Base-by-base conservation (phyloP, 2,888 invertebrate species). In the Eilema caniola region DNA sequence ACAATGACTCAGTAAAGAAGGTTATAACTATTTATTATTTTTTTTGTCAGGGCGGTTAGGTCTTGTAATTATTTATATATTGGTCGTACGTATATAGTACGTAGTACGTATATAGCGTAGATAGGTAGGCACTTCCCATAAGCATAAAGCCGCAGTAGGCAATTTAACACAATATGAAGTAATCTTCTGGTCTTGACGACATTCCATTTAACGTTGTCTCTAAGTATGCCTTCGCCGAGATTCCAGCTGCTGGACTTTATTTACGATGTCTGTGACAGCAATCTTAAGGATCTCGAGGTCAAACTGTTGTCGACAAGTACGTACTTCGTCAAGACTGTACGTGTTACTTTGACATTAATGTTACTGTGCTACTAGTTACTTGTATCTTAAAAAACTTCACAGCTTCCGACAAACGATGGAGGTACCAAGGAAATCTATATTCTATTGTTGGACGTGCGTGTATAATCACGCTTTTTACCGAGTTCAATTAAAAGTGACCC, bases 401-500 rank as follows among this genome's bases (percentile, higher is more conserved):
- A 57, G 66, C 66, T 53, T 69, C 53, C 67, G 57, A 11, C 60
- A 25, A 70, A 69, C 69, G 47, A 67, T 67, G 76, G 69, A 80
- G 83, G 83, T 85, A 83, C 87, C 78, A 82, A 71, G 71, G 76
- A 80, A 81, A 84, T 78, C 77, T 82, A 81, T 89, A 88, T 89
- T 82, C 85, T 80, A 87, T 90, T 91, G 88, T 88, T 83, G 85
- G 80, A 86, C 92, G 92, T 94, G 94, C 93, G 93, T 93, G 91
- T 90, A 91, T 90, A 94, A 93, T 92, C 89, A 88, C 88, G 81
- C 89, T 92, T 92, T 83, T 92, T 91, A 92, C 89, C 74, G 89
- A 86, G 90, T 93, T 93, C 93, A 93, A 94, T 94, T 94, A 94
- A 92, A 90, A 90, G 83, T 94, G 93, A 93, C 94, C 94, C 88